phyloP scores from a whole-genome alignment of 2,888 invertebrate genomes.

The Drosophila robusta region DNA sequence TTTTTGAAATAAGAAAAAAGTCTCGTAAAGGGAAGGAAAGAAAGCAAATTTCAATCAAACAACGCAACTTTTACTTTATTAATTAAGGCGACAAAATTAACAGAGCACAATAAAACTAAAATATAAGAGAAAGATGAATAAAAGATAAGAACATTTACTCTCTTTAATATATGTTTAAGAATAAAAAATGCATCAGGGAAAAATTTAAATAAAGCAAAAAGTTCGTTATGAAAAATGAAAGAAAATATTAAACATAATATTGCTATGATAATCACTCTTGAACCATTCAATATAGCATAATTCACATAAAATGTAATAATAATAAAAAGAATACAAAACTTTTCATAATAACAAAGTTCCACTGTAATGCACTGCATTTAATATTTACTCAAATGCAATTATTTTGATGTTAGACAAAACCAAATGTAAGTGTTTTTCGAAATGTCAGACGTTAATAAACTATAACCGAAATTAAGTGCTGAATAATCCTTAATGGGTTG shows the following conservation, averaged over 20 bases:
- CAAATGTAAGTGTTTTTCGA: slow-evolving; percentile 3
- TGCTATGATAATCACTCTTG: background rate
- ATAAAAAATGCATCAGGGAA: too few species aligned
- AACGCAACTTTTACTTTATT: background rate
- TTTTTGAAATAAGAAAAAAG: slow-evolving; percentile 3
- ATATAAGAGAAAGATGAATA: background rate
- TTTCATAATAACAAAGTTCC: background rate
- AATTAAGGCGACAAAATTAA: too few species aligned
- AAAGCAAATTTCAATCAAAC: background rate
- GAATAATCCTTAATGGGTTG: slow-evolving; percentile 1
- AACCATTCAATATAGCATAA: background rate
- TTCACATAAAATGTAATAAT: background rate
- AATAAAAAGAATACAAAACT: background rate
- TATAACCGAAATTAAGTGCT: background rate
- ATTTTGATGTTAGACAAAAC: slow-evolving; percentile 8
- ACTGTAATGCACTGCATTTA: slow-evolving; percentile 5
- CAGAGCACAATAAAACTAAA: background rate
- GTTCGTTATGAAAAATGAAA: too few species aligned
- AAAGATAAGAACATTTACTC: too few species aligned
- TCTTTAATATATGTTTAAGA: background rate
- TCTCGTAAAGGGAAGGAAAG: background rate
- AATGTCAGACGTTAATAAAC: slow-evolving; percentile 11
- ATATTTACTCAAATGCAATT: slow-evolving; percentile 17
- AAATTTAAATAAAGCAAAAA: too few species aligned
- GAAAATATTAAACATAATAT: background rate